Percentiles rank a stretch among this genome's conserved stretches.
These are phyloP conservation scores for Chromobotia macracanthus DNA, from an alignment of 2,797 vertebrate species.

Conservation along the genomic window DNA sequence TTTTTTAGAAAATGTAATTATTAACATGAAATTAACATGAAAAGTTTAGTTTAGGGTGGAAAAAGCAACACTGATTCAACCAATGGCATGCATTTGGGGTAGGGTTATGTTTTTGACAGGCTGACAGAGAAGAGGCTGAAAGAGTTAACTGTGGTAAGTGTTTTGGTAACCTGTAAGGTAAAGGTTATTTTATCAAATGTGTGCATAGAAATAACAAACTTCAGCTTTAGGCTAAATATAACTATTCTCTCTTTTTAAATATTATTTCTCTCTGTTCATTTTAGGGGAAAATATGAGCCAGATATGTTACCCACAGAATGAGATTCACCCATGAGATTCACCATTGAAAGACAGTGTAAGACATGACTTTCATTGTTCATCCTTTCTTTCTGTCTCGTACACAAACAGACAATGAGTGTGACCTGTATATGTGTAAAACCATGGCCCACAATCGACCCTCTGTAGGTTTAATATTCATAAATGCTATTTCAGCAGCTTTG, in stretches of 20 bases:
- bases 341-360: not conserved
- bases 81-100: too few species aligned
- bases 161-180: too few species aligned
- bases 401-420: conserved; percentile 43
- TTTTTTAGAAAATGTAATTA: too few species aligned
- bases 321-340: not conserved
- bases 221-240: too few species aligned
- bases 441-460: conserved; percentile 80
- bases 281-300: not conserved
- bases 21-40: too few species aligned
- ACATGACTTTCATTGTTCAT: not conserved
- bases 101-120: too few species aligned
- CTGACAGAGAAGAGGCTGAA: too few species aligned
- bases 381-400: conserved; percentile 9
- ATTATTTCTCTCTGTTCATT: not conserved
- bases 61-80: too few species aligned
- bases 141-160: too few species aligned
- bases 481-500: conserved; percentile 87
- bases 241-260: not conserved
- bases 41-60: too few species aligned
- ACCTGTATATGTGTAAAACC: conserved; percentile 12
- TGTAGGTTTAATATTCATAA: conserved; percentile 94
- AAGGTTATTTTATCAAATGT: too few species aligned
- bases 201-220: too few species aligned
- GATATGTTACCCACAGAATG: not conserved